phyloP scores from a whole-genome alignment of 2,888 invertebrate genomes.

The Orchesella flavescens region DNA sequence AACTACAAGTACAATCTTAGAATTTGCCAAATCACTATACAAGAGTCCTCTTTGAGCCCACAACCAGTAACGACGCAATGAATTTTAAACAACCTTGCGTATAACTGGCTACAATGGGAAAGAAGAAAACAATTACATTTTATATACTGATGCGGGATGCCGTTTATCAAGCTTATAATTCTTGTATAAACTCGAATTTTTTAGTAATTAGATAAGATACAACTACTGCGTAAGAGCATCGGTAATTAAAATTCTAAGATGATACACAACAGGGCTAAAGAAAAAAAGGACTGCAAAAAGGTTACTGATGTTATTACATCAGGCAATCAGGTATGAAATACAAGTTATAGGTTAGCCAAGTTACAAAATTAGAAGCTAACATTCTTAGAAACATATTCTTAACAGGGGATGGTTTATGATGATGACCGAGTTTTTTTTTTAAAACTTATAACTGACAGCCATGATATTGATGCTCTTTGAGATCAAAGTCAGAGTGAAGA shows the following conservation, averaged over 20 bases:
- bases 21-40: constrained; percentile 39
- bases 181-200: constrained; percentile 56
- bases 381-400: too few species aligned
- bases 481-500: constrained; percentile 24
- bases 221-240: not conserved
- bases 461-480: constrained; percentile 19
- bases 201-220: constrained; percentile 19
- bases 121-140: constrained; percentile 31
- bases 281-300: not conserved
- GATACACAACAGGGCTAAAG: constrained; percentile 6
- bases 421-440: too few species aligned
- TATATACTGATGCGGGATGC: constrained; percentile 63
- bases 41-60: not conserved
- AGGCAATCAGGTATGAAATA: not conserved
- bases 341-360: not conserved
- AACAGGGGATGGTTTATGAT: too few species aligned
- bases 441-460: not conserved
- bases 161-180: constrained; percentile 60
- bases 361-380: not conserved
- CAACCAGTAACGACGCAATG: not conserved
- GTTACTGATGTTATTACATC: not conserved
- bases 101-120: not conserved
- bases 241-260: not conserved
- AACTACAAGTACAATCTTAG: not conserved
- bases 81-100: too few species aligned